A percentile compares a stretch with the other conserved stretches of the same genome.
phyloP scores from a whole-genome alignment of 2,888 invertebrate genomes.

The Chrysolina americana region DNA sequence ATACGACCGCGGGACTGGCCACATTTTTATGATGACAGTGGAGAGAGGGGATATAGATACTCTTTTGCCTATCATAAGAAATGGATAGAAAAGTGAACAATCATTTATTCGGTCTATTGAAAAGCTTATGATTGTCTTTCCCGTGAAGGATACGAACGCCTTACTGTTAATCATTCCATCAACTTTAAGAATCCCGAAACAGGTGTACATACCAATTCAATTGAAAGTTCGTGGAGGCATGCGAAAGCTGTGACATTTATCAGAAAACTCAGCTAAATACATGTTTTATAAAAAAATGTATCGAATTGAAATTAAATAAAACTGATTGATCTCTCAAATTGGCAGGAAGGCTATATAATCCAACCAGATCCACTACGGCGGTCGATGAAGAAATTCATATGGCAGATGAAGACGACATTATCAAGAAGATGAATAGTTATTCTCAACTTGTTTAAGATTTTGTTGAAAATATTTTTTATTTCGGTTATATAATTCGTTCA shows the following conservation, averaged over 20 bases:
- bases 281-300: neutral
- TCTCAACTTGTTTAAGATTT: no score
- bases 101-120: no score
- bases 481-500: no score
- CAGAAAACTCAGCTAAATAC: neutral
- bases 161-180: no score
- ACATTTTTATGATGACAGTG: slow-evolving; percentile 15
- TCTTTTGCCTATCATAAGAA: neutral
- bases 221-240: slow-evolving; percentile 13
- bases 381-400: neutral
- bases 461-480: no score
- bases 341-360: neutral
- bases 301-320: neutral
- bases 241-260: neutral
- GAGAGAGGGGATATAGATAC: slow-evolving; percentile 12
- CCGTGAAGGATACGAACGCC: slow-evolving; percentile 8
- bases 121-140: slow-evolving; percentile 1
- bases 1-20: slow-evolving; percentile 5
- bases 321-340: neutral
- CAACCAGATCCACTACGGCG: neutral
- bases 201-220: slow-evolving; percentile 1
- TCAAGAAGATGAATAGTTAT: neutral
- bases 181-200: slow-evolving; percentile 15
- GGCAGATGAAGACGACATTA: neutral
- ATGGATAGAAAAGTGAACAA: neutral